phyloP scores from a whole-genome alignment of 1,140 invertebrate species.

The Heliconius eleuchia region DNA sequence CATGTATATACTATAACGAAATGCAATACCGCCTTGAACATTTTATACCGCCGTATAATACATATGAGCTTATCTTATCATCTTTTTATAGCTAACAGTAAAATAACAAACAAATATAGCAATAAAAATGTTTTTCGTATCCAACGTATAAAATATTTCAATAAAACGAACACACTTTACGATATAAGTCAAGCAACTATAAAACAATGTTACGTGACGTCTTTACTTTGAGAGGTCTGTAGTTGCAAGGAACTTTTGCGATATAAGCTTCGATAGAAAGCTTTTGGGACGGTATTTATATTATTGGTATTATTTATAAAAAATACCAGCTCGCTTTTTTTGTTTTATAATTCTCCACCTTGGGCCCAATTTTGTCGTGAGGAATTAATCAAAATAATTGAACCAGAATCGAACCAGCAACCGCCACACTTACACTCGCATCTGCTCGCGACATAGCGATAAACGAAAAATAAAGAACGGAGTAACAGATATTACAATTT shows the following conservation, averaged over 20 bases:
- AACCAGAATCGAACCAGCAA: too few species aligned
- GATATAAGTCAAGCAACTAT: constrained; percentile 31
- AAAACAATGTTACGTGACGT: constrained; percentile 12
- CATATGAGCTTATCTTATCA: constrained; percentile 25
- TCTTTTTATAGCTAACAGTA: constrained; percentile 29
- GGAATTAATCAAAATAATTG: too few species aligned
- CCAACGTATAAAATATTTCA: constrained; percentile 35
- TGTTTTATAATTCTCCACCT: too few species aligned
- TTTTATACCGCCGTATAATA: constrained; percentile 14
- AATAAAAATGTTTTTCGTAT: constrained; percentile 37
- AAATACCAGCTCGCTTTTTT: too few species aligned
- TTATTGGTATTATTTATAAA: too few species aligned
- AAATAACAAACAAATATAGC: constrained; percentile 34
- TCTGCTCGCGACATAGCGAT: too few species aligned
- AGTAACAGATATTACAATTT: too few species aligned
- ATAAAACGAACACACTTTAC: constrained; percentile 36
- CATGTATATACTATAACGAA: not conserved
- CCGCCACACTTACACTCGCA: too few species aligned
- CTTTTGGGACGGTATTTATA: not conserved
- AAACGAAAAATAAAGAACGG: too few species aligned
- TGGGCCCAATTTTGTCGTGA: too few species aligned
- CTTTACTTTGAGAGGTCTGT: not conserved
- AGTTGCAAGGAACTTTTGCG: not conserved
- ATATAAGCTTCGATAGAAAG: not conserved
- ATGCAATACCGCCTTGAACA: constrained; percentile 1